Conservation (phyloP, 1,140 invertebrate species). For the Microvelia longipes region DNA sequence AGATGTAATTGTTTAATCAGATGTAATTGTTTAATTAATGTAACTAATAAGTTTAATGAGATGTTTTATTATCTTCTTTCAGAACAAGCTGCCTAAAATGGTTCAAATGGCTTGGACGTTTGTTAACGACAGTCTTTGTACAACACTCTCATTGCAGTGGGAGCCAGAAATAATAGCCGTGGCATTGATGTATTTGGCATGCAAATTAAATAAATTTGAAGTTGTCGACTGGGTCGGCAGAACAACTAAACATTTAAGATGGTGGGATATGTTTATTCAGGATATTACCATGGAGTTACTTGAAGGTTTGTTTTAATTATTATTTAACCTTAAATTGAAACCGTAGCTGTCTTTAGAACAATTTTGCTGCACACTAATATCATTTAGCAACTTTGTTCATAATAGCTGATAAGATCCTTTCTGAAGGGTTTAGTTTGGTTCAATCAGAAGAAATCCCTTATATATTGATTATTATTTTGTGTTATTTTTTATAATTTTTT, state of each 20-base stretch:
- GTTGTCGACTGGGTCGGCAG: constrained; percentile 83
- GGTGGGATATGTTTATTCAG: constrained; percentile 97
- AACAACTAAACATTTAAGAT: constrained; percentile 61
- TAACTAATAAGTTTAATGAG: too few species aligned
- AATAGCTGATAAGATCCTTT: background rate
- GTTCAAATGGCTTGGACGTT: constrained; percentile 99
- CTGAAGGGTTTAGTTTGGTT: background rate
- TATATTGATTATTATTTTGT: background rate
- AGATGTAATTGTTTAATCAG: too few species aligned
- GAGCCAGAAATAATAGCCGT: constrained; percentile 97
- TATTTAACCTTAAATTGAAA: background rate
- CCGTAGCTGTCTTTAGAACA: background rate
- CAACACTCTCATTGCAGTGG: constrained; percentile 93
- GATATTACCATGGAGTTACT: constrained; percentile 89
- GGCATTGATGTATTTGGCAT: constrained; percentile 90
- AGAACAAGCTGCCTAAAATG: constrained; percentile 79
- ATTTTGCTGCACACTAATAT: background rate
- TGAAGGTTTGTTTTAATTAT: constrained; percentile 42
- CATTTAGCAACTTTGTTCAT: background rate
- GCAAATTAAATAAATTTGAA: constrained; percentile 91
- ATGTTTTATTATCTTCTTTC: too few species aligned
- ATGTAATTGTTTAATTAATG: too few species aligned
- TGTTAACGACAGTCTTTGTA: constrained; percentile 95
- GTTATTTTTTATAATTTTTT: too few species aligned
- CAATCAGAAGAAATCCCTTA: background rate